Evolutionary conservation across 2,797 vertebrate genomes (phyloP), one percentile per base, ranked within the genome.

Genomic region (Zenarchopterus dispar): DNA sequence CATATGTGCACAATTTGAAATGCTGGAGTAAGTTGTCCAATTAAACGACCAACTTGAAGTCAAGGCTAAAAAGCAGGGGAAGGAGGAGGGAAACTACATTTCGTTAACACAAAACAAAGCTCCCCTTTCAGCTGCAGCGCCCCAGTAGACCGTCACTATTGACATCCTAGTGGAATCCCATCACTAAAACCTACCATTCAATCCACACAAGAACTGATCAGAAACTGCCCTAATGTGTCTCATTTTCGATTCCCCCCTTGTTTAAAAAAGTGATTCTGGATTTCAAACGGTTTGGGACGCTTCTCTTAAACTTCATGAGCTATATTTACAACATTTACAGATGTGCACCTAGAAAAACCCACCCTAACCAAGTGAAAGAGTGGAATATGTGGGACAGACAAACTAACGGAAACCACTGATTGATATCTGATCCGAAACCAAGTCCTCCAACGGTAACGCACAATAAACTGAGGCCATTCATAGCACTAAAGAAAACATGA

Each of bases 91-190:
- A 66, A 62, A 19, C 18, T 73, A 80, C 64, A 77, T 81, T 82
- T 70, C 75, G 59, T 87, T 81, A 64, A 74, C 74, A 80, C 64
- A 67, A 84, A 86, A 92, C 89, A 93, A 91, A 89, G 83, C 61
- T 81, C 56, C 55, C 81, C 88, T 87, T 91, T 91, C 70, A 91
- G 85, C 70, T 64, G 36, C 43, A 70, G 69, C 8, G 60, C 61
- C 64, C 62, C 64, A 53, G 56, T 54, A 66, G 64, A 8, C 60
- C 43, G 58, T 62, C 41, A 2, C 71, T 59, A 72, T 56, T 56
- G 50, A 51, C 60, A 71, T 65, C 62, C 72, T 23, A 55, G 55
- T 43, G 63, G 59, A 77, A 60, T 62, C 60, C 53, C 49, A 58
- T 42, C 44, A 55, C 23, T 22, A 44, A 55, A 74, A 61, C 24